These are phyloP conservation scores for Tetranychus piercei DNA, from an alignment of 2,888 invertebrate species.

Conservation along the genomic window DNA sequence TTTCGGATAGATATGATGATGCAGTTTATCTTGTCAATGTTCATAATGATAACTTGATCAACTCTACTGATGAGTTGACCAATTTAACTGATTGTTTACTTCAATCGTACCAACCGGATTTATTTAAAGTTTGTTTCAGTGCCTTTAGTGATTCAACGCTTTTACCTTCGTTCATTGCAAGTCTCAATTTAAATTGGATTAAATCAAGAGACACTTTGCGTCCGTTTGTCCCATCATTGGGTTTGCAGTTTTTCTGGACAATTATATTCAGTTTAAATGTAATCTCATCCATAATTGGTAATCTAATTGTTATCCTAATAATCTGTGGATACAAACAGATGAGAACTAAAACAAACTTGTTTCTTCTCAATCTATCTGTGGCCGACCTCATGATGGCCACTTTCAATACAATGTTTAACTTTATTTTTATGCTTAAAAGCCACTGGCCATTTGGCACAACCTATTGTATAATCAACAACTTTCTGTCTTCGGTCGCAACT, in stretches of 20 bases:
- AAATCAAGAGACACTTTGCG: not conserved
- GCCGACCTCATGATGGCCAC: conserved; percentile 26
- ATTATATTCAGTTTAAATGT: conserved; percentile 58
- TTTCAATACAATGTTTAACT: conserved; percentile 27
- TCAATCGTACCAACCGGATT: too few relatives aligned
- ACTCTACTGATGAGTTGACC: too few relatives aligned
- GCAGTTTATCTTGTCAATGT: too few relatives aligned
- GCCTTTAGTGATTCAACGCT: too few relatives aligned
- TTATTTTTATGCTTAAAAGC: conserved; percentile 27
- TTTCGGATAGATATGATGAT: too few relatives aligned
- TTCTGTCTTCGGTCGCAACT: conserved; percentile 25
- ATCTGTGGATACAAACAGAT: not conserved
- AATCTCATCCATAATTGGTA: conserved; percentile 60
- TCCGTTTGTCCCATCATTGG: conserved; percentile 57
- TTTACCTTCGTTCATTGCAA: too few relatives aligned
- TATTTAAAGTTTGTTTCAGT: too few relatives aligned
- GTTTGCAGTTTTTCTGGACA: conserved; percentile 56
- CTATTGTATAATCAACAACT: conserved; percentile 27
- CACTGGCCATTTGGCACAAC: conserved; percentile 27
- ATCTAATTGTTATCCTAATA: conserved; percentile 36
- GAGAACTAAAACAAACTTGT: conserved; percentile 26
- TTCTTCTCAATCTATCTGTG: conserved; percentile 26
- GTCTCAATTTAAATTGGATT: too few relatives aligned
- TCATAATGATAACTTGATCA: too few relatives aligned
- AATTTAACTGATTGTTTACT: too few relatives aligned